Evolutionary conservation across 2,888 invertebrate species (phyloP).

Genomic region (Cryptocheilus praepositus): DNA sequence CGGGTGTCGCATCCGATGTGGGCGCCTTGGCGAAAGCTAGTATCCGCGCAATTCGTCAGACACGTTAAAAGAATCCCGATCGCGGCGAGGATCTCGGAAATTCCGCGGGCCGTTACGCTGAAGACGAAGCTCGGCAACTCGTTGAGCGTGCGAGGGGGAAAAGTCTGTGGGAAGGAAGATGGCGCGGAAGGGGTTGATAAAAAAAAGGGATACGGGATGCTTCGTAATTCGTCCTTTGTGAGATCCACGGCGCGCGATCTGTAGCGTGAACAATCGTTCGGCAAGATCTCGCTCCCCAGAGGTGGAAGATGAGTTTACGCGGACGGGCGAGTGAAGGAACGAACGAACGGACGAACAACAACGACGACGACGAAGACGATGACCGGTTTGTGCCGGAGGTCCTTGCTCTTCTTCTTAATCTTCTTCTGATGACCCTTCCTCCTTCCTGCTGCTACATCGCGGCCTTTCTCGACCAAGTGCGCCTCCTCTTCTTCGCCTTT

Average conservation of each 20-base stretch:
- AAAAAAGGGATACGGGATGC: background rate
- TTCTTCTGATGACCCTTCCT: slow-evolving; percentile 50
- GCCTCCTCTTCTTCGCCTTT: slow-evolving; percentile 1
- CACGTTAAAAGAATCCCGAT: no score
- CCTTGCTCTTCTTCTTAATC: slow-evolving; percentile 60
- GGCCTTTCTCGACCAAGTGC: background rate
- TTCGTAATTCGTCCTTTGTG: background rate
- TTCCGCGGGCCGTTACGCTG: background rate
- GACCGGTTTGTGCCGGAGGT: slow-evolving; percentile 57
- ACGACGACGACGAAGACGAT: slow-evolving; percentile 24
- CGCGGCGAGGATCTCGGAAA: no score
- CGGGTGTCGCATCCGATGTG: no score
- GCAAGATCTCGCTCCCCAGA: slow-evolving; percentile 31
- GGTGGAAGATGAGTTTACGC: slow-evolving; percentile 52
- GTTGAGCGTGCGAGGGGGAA: background rate
- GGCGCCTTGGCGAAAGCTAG: no score
- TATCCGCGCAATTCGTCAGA: no score
- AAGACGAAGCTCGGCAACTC: no score
- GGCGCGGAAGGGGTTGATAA: no score
- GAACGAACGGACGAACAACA: slow-evolving; percentile 25
- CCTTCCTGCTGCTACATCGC: slow-evolving; percentile 39
- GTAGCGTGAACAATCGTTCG: slow-evolving; percentile 36
- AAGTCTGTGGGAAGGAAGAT: no score
- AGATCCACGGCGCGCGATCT: slow-evolving; percentile 26
- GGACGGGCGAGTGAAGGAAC: slow-evolving; percentile 28